Percentiles rank a stretch among this genome's conserved stretches.
Conservation (phyloP, 1,140 invertebrate species). For the Bombus sylvicola region DNA sequence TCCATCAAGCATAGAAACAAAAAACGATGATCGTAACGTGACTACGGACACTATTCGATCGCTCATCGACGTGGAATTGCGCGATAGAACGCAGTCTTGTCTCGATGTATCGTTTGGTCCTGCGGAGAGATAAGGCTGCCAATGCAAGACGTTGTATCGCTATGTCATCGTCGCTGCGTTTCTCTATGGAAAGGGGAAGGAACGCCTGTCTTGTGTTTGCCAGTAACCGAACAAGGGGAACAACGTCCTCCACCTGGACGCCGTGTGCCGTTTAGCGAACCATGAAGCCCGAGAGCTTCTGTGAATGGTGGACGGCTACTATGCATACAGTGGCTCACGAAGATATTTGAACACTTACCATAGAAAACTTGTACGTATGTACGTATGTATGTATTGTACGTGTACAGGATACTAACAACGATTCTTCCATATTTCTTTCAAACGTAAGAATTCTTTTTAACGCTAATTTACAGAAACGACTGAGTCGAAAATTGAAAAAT, state of each 20-base stretch:
- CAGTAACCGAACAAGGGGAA: background rate
- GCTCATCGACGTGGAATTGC: background rate
- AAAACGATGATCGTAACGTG: background rate
- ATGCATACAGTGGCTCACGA: background rate
- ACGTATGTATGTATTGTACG: too few species aligned
- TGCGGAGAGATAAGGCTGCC: background rate
- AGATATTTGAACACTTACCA: background rate
- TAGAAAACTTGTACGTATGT: background rate
- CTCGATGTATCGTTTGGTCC: background rate
- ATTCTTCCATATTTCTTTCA: too few species aligned
- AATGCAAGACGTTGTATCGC: background rate
- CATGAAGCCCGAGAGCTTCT: background rate
- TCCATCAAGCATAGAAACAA: background rate
- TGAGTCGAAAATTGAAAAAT: too few species aligned
- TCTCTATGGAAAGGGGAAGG: background rate
- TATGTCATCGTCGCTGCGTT: background rate
- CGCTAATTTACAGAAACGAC: too few species aligned
- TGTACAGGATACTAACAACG: too few species aligned
- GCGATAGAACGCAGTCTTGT: background rate
- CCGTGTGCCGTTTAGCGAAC: background rate
- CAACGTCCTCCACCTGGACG: background rate
- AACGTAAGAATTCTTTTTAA: too few species aligned
- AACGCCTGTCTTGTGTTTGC: background rate
- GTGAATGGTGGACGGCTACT: background rate
- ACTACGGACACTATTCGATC: background rate